phyloP scores from a whole-genome alignment of 1,140 invertebrate genomes.

The Holcopasites calliopsidis region DNA sequence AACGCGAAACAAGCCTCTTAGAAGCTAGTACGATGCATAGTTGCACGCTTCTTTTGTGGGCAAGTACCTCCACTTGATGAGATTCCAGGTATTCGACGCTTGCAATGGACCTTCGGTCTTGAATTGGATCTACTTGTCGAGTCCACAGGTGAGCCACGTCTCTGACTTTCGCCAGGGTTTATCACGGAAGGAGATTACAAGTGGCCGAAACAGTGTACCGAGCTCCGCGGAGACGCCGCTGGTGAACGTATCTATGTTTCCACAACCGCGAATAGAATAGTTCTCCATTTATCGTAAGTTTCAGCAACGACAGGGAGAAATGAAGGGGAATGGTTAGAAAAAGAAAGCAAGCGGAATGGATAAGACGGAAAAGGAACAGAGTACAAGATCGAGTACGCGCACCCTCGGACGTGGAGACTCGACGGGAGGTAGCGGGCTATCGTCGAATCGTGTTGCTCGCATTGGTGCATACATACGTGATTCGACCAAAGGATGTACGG shows the following conservation, averaged over 20 bases:
- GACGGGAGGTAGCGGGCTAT: not conserved
- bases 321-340: not conserved
- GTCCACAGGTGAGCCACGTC: not conserved
- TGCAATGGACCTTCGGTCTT: not conserved
- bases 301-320: slow-evolving; percentile 24
- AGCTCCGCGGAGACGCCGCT: too few species aligned
- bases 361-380: not conserved
- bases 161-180: not conserved
- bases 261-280: slow-evolving; percentile 55
- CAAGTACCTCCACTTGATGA: too few species aligned
- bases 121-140: not conserved
- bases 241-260: slow-evolving; percentile 27
- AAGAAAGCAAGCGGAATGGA: not conserved
- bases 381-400: slow-evolving; percentile 11
- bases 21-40: too few species aligned
- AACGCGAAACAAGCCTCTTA: not conserved
- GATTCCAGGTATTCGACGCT: too few species aligned
- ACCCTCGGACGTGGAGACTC: slow-evolving; percentile 34
- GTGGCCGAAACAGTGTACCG: not conserved
- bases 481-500: not conserved
- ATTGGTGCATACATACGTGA: not conserved
- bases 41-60: too few species aligned
- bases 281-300: slow-evolving; percentile 48
- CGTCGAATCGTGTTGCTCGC: slow-evolving; percentile 8
- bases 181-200: slow-evolving; percentile 2